Conservation (phyloP, 2,113 vertebrate species). For the Eudyptes chrysolophus region DNA sequence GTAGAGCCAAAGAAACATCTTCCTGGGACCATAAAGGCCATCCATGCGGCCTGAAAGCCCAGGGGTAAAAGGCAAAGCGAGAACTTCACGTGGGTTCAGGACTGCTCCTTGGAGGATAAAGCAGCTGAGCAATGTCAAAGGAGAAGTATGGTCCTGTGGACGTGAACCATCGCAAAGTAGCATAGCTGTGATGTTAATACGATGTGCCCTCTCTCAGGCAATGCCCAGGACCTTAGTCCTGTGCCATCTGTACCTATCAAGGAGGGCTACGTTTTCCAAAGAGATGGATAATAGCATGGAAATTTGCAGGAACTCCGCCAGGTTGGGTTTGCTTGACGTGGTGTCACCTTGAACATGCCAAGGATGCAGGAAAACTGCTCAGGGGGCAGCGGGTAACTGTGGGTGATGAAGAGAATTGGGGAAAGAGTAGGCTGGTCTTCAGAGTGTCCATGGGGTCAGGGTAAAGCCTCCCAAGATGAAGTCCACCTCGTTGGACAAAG, state of each 20-base stretch:
- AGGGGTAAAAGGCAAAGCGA: neutral
- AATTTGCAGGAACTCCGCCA: neutral
- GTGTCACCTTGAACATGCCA: neutral
- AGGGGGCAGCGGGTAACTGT: accelerated
- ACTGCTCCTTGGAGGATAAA: neutral
- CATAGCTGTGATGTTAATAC: accelerated
- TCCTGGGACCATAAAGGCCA: neutral
- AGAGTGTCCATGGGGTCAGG: neutral
- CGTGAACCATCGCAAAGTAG: accelerated
- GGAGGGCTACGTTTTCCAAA: neutral
- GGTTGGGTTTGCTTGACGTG: accelerated
- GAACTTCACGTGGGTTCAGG: neutral
- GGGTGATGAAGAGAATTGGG: neutral
- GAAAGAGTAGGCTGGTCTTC: neutral
- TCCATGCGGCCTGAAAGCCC: neutral
- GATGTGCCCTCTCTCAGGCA: neutral
- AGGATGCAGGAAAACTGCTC: neutral
- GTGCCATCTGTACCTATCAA: neutral
- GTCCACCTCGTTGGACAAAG: accelerated
- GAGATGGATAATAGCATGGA: neutral
- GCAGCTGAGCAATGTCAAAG: neutral
- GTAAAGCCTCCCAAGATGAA: neutral
- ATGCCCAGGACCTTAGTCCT: neutral
- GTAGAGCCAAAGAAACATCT: neutral
- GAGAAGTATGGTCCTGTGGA: neutral